Evolutionary conservation across 2,888 invertebrate species (phyloP), one percentile per base, ranked within the genome.

Genomic region (Cataglyphis cursor): DNA sequence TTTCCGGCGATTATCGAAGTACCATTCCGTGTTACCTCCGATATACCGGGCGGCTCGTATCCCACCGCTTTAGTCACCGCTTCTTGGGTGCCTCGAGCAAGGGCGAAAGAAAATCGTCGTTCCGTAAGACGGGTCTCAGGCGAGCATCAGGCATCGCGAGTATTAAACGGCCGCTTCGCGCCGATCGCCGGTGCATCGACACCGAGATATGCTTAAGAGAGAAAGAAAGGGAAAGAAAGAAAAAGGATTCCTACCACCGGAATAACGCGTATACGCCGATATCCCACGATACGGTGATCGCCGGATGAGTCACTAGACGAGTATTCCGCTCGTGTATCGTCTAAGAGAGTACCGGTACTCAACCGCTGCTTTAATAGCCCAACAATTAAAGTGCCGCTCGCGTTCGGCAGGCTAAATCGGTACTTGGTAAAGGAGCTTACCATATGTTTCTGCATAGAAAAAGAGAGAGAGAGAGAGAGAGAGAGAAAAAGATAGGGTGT

Each of bases 371-470:
- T 72, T 75, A 81, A 84, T 62, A 78, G 59, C 80, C 28, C 73
- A 75, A 81, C 75, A 88, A 86, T 84, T 76, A 88, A 83, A 81
- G 82, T 86, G 82, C 83, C 72, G 66, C 41, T 80, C 72, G 73
- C 72, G 72, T 82, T 87, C 84, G 81, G 59, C 75, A 68, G 44
- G 59, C 73, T 88, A 88, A 89, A 89, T 85, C 81, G 73, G 78
- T 87, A 70, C 80, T 88, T 72, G 51, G 74, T 59, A 74, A 18
- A 24, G 51, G 15, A 57, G 66, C 54, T 48, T 87, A 81, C 64
- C 74, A 66, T 80, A 61, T 38, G n/a, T 51, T 48, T 65, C 61
- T 68, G 64, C 81, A 73, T 70, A 73, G 65, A 78, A 75, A 64
- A 59, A 54, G 24, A 28, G 38, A 74, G 24, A 24, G 21, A 62